Percentiles rank a stretch among this genome's conserved stretches.
Evolutionary conservation across 1,140 invertebrate genomes (phyloP).

Genomic region (Aphelenchoides fujianensis): DNA sequence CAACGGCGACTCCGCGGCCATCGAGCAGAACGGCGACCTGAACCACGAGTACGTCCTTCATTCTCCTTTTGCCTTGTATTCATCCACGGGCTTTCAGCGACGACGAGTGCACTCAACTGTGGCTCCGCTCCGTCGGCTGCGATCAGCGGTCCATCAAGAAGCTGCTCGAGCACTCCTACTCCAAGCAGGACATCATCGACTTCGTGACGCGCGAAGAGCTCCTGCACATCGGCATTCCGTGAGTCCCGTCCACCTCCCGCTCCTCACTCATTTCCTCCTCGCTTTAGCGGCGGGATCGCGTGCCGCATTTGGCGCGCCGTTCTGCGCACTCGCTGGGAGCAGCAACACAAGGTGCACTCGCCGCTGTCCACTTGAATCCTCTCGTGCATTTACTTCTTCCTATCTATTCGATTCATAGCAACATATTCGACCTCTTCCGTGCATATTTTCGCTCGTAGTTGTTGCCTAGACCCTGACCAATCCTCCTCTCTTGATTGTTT

Average conservation of each 20-base stretch:
- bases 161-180: constrained; percentile 75
- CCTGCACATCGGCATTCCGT: constrained; percentile 72
- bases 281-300: constrained; percentile 58
- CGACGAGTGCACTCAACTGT: constrained; percentile 30
- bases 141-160: constrained; percentile 61
- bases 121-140: constrained; percentile 39
- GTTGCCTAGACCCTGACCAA: no score
- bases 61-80: no score
- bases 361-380: no score
- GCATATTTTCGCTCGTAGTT: no score
- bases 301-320: constrained; percentile 61
- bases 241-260: constrained; percentile 52
- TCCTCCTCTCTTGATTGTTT: no score
- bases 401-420: no score
- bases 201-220: constrained; percentile 76
- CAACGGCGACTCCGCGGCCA: background rate
- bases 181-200: constrained; percentile 74
- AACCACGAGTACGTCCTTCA: background rate
- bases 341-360: no score
- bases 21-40: background rate
- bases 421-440: no score
- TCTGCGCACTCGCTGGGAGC: constrained; percentile 46
- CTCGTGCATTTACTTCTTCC: no score
- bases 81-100: no score
- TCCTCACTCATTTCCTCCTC: background rate